A percentile compares a stretch with the other conserved stretches of the same genome.
Conservation (phyloP, 2,797 vertebrate genomes). For the Sebastiscus tertius region DNA sequence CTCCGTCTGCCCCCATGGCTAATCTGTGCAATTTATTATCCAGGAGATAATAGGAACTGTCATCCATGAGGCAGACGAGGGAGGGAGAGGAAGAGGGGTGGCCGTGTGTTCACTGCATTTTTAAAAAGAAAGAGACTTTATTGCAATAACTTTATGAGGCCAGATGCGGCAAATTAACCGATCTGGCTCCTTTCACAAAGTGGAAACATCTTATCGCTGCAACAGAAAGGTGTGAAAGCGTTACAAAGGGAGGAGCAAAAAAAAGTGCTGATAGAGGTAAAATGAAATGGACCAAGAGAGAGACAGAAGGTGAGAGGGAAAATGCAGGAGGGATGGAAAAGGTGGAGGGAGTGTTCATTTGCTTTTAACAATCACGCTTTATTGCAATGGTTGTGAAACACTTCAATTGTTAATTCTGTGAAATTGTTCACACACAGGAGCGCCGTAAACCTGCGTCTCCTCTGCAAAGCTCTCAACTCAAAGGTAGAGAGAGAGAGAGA, state of each 20-base stretch:
- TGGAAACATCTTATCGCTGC: slow-evolving; percentile 22
- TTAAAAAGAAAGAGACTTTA: slow-evolving; percentile 45
- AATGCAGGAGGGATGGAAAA: neutral
- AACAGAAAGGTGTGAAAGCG: slow-evolving; percentile 36
- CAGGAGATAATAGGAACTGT: slow-evolving; percentile 68
- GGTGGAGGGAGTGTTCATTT: slow-evolving; percentile 21
- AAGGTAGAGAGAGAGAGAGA: slow-evolving; percentile 3
- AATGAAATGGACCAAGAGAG: slow-evolving; percentile 51
- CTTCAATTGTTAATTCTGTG: slow-evolving; percentile 29
- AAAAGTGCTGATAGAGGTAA: slow-evolving; percentile 37
- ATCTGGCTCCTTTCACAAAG: slow-evolving; percentile 21
- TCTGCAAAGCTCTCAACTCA: slow-evolving; percentile 11
- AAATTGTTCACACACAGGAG: slow-evolving; percentile 18
- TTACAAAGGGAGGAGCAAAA: neutral
- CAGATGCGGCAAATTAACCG: slow-evolving; percentile 38
- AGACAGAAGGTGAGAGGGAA: neutral
- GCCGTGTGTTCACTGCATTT: slow-evolving; percentile 41
- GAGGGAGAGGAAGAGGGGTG: slow-evolving; percentile 7
- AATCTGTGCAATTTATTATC: slow-evolving; percentile 69
- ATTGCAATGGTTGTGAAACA: slow-evolving; percentile 33
- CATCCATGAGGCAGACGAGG: slow-evolving; percentile 52
- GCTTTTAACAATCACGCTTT: slow-evolving; percentile 47
- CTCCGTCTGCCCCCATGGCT: slow-evolving; percentile 44
- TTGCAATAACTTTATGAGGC: slow-evolving; percentile 39
- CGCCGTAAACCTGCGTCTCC: slow-evolving; percentile 14